Percentiles rank a stretch among this genome's conserved stretches.
Conservation (phyloP, 2,797 vertebrate species). For the Sebastiscus albofasciatus region DNA sequence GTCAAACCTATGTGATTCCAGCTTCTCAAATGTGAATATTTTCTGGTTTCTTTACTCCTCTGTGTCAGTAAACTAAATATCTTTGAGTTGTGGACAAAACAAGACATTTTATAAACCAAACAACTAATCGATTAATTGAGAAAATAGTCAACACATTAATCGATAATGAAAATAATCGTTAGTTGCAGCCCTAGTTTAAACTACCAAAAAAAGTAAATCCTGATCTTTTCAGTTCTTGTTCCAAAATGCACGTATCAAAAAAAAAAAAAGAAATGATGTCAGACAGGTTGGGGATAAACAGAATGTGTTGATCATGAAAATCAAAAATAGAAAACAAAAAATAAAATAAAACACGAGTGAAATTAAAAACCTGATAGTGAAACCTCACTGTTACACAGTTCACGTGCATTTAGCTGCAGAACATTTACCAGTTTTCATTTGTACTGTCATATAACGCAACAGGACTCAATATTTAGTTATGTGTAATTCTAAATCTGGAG, state of each 20-base stretch:
- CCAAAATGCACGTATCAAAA: neutral
- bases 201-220: neutral
- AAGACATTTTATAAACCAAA: too few species aligned
- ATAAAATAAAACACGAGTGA: neutral
- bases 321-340: neutral
- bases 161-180: too few species aligned
- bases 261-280: neutral
- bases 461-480: neutral
- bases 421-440: neutral
- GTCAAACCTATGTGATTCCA: accelerated
- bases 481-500: neutral
- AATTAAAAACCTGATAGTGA: neutral
- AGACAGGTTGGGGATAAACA: neutral
- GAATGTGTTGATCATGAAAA: slow-evolving; percentile 1
- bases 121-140: too few species aligned
- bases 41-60: too few species aligned
- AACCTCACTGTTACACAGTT: neutral
- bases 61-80: accelerated
- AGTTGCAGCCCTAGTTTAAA: neutral
- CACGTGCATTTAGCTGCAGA: slow-evolving; percentile 5
- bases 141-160: too few species aligned
- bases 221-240: neutral
- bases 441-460: slow-evolving; percentile 2
- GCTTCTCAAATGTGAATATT: too few species aligned
- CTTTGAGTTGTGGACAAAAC: too few species aligned